Evolutionary conservation across 2,113 vertebrate genomes (phyloP).

Genomic region (Gallinago jamesoni): DNA sequence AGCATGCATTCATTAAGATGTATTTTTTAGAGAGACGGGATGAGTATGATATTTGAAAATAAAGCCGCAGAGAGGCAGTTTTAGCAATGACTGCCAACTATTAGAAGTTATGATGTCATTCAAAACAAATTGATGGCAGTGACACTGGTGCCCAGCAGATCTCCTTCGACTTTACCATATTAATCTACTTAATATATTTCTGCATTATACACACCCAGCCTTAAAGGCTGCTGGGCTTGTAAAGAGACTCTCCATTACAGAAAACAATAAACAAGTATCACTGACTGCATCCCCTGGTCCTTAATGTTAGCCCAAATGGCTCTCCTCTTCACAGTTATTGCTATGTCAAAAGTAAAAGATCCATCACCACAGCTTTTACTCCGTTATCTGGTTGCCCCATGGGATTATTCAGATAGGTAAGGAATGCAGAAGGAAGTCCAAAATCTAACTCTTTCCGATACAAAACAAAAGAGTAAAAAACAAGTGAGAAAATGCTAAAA

Average conservation of each 20-base stretch:
- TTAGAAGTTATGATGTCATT: neutral
- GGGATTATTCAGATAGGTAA: neutral
- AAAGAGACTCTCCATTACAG: neutral
- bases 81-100: neutral
- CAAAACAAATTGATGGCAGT: neutral
- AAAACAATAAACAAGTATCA: neutral
- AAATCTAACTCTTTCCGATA: neutral
- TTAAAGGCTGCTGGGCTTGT: neutral
- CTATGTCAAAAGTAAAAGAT: neutral
- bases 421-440: neutral
- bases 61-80: neutral
- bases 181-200: conserved; percentile 1
- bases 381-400: neutral
- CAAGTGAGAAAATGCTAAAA: neutral
- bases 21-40: neutral
- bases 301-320: neutral
- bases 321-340: neutral
- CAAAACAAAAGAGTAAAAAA: neutral
- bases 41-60: neutral
- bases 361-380: neutral
- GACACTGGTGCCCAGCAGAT: neutral
- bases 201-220: neutral
- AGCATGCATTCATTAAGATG: neutral
- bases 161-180: neutral
- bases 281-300: neutral